phyloP scores from a whole-genome alignment of 1,140 invertebrate genomes.

The Maconellicoccus hirsutus region DNA sequence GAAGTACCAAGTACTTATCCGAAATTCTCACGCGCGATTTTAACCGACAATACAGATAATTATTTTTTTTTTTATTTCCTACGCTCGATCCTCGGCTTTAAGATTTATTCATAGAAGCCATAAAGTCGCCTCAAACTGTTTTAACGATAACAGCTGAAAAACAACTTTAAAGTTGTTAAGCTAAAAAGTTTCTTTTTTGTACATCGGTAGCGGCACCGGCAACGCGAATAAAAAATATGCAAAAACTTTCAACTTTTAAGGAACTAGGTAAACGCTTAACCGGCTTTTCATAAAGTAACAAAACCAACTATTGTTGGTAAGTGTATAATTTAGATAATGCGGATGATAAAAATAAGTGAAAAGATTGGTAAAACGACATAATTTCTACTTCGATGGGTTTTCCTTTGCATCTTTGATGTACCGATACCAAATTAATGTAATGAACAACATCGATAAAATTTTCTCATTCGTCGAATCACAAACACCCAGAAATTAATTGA shows the following conservation, averaged over 20 bases:
- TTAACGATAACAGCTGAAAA: conserved; percentile 2
- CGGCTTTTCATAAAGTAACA: background rate
- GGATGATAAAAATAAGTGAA: background rate
- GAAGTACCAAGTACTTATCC: background rate
- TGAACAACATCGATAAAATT: too few relatives aligned
- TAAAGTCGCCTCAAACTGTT: background rate
- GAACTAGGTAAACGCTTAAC: background rate
- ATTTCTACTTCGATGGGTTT: background rate
- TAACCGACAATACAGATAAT: background rate
- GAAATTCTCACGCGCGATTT: too few relatives aligned
- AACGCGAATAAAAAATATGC: background rate
- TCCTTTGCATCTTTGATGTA: background rate
- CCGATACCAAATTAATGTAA: too few relatives aligned
- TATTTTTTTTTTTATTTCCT: background rate
- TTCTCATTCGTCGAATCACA: too few relatives aligned
- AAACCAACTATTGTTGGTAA: background rate
- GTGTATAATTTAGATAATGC: background rate
- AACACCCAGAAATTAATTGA: too few relatives aligned
- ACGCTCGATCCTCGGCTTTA: background rate
- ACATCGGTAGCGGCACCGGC: background rate
- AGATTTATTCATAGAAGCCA: background rate
- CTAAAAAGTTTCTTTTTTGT: background rate
- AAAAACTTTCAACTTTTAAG: conserved; percentile 2
- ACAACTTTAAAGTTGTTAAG: conserved; percentile 2
- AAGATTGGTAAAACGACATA: background rate